Percentiles rank a stretch among this genome's conserved stretches.
These are phyloP conservation scores for Eustalomyia histrio DNA, from an alignment of 2,888 invertebrate species.

Conservation along the genomic window DNA sequence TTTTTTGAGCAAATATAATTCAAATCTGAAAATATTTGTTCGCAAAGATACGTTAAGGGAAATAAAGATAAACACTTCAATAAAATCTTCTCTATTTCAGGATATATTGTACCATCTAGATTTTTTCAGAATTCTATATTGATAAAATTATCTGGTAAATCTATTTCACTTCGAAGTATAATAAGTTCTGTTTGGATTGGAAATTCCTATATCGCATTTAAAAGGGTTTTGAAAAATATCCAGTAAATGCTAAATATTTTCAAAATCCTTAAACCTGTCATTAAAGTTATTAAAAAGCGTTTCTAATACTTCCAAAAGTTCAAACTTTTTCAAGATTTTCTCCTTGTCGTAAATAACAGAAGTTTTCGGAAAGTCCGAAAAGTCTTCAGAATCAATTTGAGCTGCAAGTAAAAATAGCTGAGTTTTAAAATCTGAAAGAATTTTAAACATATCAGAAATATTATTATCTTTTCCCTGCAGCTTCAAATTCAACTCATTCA, in stretches of 20 bases:
- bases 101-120: too few relatives aligned
- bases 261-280: constrained; percentile 13
- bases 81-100: too few relatives aligned
- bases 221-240: constrained; percentile 19
- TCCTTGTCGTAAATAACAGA: constrained; percentile 6
- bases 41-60: too few relatives aligned
- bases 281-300: constrained; percentile 2
- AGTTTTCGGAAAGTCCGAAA: neutral
- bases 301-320: too few relatives aligned
- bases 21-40: too few relatives aligned
- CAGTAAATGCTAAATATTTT: constrained; percentile 10
- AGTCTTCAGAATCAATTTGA: constrained; percentile 17
- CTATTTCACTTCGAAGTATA: too few relatives aligned
- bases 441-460: constrained; percentile 4
- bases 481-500: constrained; percentile 7
- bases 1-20: too few relatives aligned
- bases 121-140: too few relatives aligned
- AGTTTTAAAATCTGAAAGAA: constrained; percentile 14
- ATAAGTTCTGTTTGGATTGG: too few relatives aligned
- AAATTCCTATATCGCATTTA: constrained; percentile 19
- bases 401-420: neutral
- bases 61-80: too few relatives aligned
- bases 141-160: too few relatives aligned
- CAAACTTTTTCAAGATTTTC: too few relatives aligned
- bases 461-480: constrained; percentile 14